Evolutionary conservation across 2,888 invertebrate genomes (phyloP), one percentile per base, ranked within the genome.

Genomic region (Arge pagana): DNA sequence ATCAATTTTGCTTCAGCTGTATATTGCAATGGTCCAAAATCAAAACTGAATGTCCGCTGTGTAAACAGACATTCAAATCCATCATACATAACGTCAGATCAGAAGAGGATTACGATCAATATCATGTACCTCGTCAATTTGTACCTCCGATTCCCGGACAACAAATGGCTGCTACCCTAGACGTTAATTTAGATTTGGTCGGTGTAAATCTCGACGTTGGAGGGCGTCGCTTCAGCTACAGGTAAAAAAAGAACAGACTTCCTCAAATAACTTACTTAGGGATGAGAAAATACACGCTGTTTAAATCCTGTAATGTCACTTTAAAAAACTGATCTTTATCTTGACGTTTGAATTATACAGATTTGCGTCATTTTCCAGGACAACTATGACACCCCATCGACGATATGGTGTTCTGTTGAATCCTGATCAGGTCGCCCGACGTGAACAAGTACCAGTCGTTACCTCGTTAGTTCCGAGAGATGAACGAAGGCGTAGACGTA

Each of bases 21-120:
- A 81, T 97, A 23, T 78, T 93, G 55, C 91, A 93, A 70, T 97
- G 96, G 96, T 94, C 95, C 50, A 94, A 92, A 82, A 89, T 95
- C 10, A 96, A 95, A 78, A 85, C 94, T 0, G 94, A 90, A 70
- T 96, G 96, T 76, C 97, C 97, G 0, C 79, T 97, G 1, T 97
- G 97, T 77, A 96, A 97, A 72, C 91, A 93, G 72, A 83, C 86
- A 3, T 96, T 96, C 75, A 89, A 87, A 64, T 89, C 90, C 5
- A 96, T 96, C 52, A 91, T 96, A 55, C 93, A 96, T 77, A 95
- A 93, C 83, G 90, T 96, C 3, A 85, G 89, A 61, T 90, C 93
- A 0, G 88, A 88, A 71, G 84, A 87, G 58, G 91, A 93, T 65
- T 96, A 92, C 77, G 95, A 96, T 65, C 89, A 93, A 70, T 92